phyloP scores from a whole-genome alignment of 2,888 invertebrate genomes.

The Heliconius charithonia region DNA sequence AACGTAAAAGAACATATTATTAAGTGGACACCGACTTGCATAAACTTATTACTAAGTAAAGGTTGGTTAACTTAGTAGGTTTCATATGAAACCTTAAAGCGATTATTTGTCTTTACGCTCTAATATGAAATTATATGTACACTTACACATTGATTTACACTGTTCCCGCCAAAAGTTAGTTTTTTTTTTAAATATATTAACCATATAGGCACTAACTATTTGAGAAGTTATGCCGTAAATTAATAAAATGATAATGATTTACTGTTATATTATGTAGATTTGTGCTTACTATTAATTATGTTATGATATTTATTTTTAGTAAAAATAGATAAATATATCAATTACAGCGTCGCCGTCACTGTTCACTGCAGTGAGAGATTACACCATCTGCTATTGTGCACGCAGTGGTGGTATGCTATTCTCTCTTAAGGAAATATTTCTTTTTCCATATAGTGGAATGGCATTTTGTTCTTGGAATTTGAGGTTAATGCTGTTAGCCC shows the following conservation, averaged over 20 bases:
- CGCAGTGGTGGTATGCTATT: background rate
- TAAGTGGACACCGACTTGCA: background rate
- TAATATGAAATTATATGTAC: background rate
- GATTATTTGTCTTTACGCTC: background rate
- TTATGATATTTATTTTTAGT: background rate
- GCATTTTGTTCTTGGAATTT: too few species aligned
- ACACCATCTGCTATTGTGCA: background rate
- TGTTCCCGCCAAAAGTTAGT: background rate
- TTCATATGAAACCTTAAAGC: constrained; percentile 1
- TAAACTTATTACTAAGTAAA: constrained; percentile 10
- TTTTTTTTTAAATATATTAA: background rate
- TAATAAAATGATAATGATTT: background rate
- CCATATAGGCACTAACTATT: background rate
- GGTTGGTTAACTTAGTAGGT: constrained; percentile 1
- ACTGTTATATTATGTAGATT: too few species aligned
- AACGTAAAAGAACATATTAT: constrained; percentile 1
- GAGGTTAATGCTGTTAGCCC: too few species aligned
- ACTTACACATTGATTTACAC: background rate
- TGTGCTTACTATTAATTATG: background rate
- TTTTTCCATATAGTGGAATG: too few species aligned
- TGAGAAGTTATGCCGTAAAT: background rate
- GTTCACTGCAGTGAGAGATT: too few species aligned
- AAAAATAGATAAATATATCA: background rate
- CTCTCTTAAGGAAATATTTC: too few species aligned
- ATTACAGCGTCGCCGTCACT: background rate